A percentile compares a stretch with the other conserved stretches of the same genome.
phyloP scores from a whole-genome alignment of 2,797 vertebrate species.

The Leontopithecus rosalia region DNA sequence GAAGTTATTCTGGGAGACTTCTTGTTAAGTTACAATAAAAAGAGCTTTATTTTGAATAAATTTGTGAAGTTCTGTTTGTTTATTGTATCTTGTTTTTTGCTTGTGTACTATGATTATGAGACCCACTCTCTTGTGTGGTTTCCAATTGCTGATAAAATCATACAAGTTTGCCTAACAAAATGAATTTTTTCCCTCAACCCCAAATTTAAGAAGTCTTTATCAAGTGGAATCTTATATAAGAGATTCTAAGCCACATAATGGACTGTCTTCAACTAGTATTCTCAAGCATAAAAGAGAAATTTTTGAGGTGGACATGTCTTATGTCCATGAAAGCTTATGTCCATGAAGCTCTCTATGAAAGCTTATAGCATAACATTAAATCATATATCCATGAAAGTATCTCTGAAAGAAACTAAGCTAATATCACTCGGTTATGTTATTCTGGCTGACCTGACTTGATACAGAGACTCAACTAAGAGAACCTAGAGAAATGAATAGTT shows the following conservation, averaged over 20 bases:
- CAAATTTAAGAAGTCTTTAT: slow-evolving; percentile 18
- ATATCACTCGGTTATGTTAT: slow-evolving; percentile 9
- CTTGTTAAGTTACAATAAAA: neutral
- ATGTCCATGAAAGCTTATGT: neutral
- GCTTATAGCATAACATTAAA: slow-evolving; percentile 15
- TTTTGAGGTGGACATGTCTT: neutral
- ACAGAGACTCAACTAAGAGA: slow-evolving; percentile 26
- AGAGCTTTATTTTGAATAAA: neutral
- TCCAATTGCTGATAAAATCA: neutral
- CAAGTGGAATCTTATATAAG: neutral
- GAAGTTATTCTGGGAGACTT: neutral
- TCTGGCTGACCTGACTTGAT: slow-evolving; percentile 35
- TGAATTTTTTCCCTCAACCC: neutral
- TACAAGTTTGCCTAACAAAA: neutral
- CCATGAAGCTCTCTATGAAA: slow-evolving; percentile 44
- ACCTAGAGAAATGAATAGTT: slow-evolving; percentile 50
- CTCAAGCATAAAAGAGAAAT: slow-evolving; percentile 23
- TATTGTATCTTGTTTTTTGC: neutral
- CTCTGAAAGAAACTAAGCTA: slow-evolving; percentile 56
- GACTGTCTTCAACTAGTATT: slow-evolving; percentile 33
- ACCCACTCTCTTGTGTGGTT: neutral
- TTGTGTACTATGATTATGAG: neutral
- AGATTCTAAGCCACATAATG: neutral
- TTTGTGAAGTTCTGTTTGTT: neutral
- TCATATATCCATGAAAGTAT: neutral